Evolutionary conservation across 2,888 invertebrate species (phyloP).

Genomic region (Nemurella pictetii): DNA sequence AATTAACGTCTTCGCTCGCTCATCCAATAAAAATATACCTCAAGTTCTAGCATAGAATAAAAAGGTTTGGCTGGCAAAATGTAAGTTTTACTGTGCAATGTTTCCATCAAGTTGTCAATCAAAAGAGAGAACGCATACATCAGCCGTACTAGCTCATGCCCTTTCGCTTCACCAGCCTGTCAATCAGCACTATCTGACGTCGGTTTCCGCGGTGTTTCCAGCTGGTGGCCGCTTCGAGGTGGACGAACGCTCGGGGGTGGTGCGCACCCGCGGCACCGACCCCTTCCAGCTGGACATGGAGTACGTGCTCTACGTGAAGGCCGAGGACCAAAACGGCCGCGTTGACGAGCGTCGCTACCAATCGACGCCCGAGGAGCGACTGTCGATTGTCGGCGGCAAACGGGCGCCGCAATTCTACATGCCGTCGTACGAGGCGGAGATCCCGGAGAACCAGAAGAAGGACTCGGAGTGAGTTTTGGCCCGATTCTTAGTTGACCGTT

Average conservation of each 20-base stretch:
- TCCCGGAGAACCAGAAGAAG: conserved; percentile 95
- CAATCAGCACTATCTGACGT: too few relatives aligned
- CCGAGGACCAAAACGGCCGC: conserved; percentile 92
- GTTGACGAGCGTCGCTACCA: conserved; percentile 89
- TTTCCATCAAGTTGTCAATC: too few relatives aligned
- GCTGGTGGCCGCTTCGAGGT: conserved; percentile 76
- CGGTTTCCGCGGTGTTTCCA: too few relatives aligned
- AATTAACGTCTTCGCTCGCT: too few relatives aligned
- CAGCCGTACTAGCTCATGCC: too few relatives aligned
- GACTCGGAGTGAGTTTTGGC: conserved; percentile 97
- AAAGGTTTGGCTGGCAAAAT: too few relatives aligned
- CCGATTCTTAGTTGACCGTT: too few relatives aligned
- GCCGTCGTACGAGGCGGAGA: conserved; percentile 91
- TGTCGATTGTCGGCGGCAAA: conserved; percentile 96
- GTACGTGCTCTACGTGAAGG: conserved; percentile 93
- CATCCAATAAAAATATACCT: too few relatives aligned
- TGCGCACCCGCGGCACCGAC: conserved; percentile 87
- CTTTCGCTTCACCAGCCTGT: too few relatives aligned
- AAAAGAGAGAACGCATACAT: too few relatives aligned
- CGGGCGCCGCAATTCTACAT: conserved; percentile 97
- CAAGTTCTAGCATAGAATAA: too few relatives aligned
- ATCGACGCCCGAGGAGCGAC: conserved; percentile 86
- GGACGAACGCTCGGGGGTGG: conserved; percentile 89
- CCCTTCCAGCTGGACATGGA: conserved; percentile 95
- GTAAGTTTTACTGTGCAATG: too few relatives aligned